Conservation (phyloP, 2,888 invertebrate genomes). For the Tiliacea citrago region DNA sequence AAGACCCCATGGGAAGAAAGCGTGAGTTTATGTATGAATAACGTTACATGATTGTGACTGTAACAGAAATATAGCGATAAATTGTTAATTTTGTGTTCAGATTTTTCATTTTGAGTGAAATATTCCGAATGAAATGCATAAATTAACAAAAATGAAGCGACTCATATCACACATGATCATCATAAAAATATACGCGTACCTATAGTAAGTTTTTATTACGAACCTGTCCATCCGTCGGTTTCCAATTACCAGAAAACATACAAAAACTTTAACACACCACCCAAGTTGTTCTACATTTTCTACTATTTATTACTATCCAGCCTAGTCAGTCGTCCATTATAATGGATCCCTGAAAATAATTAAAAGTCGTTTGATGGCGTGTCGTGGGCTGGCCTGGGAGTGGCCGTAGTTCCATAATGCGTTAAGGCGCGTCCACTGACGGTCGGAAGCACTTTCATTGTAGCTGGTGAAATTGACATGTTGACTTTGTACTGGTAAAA, state of each 20-base stretch:
- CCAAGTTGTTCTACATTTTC: conserved; percentile 10
- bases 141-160: not conserved
- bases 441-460: conserved; percentile 72
- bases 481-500: not conserved
- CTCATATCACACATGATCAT: not conserved
- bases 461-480: conserved; percentile 35
- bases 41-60: too few species aligned
- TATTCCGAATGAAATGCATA: not conserved
- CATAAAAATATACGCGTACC: not conserved
- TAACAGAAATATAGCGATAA: too few species aligned
- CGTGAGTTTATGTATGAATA: too few species aligned
- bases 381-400: conserved; percentile 72
- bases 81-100: not conserved
- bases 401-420: conserved; percentile 70
- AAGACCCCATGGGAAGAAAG: too few species aligned
- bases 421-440: conserved; percentile 69
- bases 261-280: not conserved
- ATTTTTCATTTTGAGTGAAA: not conserved
- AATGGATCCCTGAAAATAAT: conserved; percentile 73
- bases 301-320: conserved; percentile 9
- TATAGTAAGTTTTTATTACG: not conserved
- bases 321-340: conserved; percentile 12
- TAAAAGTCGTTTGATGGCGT: conserved; percentile 67
- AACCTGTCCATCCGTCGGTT: not conserved
- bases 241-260: not conserved